Percentiles rank a stretch among this genome's conserved stretches.
Evolutionary conservation across 1,140 invertebrate genomes (phyloP).

Genomic region (Manduca sexta): DNA sequence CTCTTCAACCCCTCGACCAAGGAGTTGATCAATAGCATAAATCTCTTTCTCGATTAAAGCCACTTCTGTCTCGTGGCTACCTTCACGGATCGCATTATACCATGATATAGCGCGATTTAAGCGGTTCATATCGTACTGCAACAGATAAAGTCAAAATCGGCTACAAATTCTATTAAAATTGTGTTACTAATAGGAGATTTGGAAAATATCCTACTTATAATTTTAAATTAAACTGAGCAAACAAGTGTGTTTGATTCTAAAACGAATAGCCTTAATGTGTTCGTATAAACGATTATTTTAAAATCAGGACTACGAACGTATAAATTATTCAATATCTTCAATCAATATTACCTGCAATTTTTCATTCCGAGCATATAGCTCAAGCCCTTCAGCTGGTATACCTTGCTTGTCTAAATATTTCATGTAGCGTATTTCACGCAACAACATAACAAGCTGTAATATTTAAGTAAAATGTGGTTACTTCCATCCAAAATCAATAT

Average conservation of each 20-base stretch:
- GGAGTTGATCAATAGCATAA: constrained; percentile 75
- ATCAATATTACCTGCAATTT: constrained; percentile 63
- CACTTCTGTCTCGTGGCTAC: constrained; percentile 79
- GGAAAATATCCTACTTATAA: too few relatives aligned
- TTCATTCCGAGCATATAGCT: constrained; percentile 73
- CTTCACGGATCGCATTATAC: constrained; percentile 81
- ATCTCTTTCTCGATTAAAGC: constrained; percentile 80
- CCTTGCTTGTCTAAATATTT: constrained; percentile 74
- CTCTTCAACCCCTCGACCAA: constrained; percentile 76
- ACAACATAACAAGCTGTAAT: constrained; percentile 67
- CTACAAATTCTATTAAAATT: too few relatives aligned
- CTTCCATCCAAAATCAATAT: too few relatives aligned
- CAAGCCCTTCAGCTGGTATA: constrained; percentile 73
- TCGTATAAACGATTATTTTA: too few relatives aligned
- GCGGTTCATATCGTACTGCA: constrained; percentile 63
- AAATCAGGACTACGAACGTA: too few relatives aligned
- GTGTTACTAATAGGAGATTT: too few relatives aligned
- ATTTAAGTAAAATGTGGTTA: too few relatives aligned
- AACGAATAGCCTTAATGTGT: too few relatives aligned
- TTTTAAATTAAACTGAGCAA: too few relatives aligned
- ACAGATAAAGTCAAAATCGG: too few relatives aligned
- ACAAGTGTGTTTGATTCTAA: too few relatives aligned
- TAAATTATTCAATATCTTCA: neutral
- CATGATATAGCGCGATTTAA: constrained; percentile 74
- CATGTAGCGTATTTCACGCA: constrained; percentile 79